These are phyloP conservation scores for Drosophila micromelanica DNA, from an alignment of 1,140 invertebrate genomes.

Conservation along the genomic window DNA sequence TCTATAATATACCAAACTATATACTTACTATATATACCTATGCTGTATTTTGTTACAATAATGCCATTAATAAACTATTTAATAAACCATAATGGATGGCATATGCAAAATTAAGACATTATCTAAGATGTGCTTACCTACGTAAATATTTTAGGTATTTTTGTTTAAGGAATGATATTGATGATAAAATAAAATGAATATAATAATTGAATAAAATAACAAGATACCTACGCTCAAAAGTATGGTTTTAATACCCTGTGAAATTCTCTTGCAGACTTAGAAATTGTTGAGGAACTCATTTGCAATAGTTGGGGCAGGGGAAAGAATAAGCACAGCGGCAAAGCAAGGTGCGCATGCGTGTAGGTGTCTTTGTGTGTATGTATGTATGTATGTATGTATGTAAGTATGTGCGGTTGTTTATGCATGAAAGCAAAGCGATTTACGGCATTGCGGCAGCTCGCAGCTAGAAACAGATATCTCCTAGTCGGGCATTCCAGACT, in stretches of 20 bases:
- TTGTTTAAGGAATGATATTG: slow-evolving; percentile 54
- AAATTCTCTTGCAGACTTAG: no score
- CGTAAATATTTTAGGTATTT: slow-evolving; percentile 49
- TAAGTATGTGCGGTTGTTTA: no score
- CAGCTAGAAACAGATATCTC: no score
- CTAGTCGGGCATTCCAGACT: no score
- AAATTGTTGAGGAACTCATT: no score
- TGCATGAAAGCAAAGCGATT: no score
- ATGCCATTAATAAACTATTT: slow-evolving; percentile 7
- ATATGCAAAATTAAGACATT: slow-evolving; percentile 66
- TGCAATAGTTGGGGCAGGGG: no score
- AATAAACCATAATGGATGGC: slow-evolving; percentile 28
- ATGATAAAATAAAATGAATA: slow-evolving; percentile 29
- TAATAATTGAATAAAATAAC: slow-evolving; percentile 48
- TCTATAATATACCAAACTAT: slow-evolving; percentile 32
- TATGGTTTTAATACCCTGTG: neutral
- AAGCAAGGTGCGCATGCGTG: no score
- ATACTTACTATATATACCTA: slow-evolving; percentile 47
- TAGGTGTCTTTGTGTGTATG: no score
- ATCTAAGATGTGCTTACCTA: slow-evolving; percentile 55
- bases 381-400: no score
- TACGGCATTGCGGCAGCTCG: no score
- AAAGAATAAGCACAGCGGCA: no score
- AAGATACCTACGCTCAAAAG: slow-evolving; percentile 47
- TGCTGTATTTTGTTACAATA: slow-evolving; percentile 55